Base-by-base conservation (phyloP, 53 echinoderm and acorn worm genomes). In the Arbacia lixula region DNA sequence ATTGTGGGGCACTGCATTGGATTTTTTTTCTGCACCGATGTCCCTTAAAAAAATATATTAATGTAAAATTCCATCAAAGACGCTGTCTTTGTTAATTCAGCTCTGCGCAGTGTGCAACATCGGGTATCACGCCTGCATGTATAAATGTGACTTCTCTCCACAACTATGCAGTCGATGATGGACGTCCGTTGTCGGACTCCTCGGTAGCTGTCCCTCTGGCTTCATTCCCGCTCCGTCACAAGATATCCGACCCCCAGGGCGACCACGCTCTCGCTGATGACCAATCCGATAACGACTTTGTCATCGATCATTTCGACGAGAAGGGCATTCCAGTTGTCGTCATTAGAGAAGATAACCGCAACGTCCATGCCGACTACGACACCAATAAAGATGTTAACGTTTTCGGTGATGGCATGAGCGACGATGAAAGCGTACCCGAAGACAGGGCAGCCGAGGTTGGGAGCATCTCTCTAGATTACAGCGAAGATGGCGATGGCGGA, bases 261-360 rank as follows among this genome's bases (percentile, higher is more conserved):
- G 2, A 39, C 21, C 6, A 67, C 40, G 35, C 32, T 6, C 27
- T 14, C 27, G 53, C 29, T 1, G 54, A 20, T 20, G 6, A 19
- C 19, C 12, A 74, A 19, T 6, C 2, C 53, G 36, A 17, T 17
- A 53, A 74, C 49, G 74, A 74, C n/a, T 14, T 53, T 20, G 74
- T 74, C 33, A 53, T 74, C 31, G 74, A 74, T 74, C 74, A 74
- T 34, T 74, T 74, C 34, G 74, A 74, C 12, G 53, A 74, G 19
- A 29, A 74, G 33, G 74, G 74, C 3, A 20, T 52, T 0, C 74
- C 74, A n/a, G 74, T 74, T 17, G 74, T 74, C 17, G 74, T 74
- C 53, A 74, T 74, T 51, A 34, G 31, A 30, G 52, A 52, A 53
- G 53, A 74, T 53, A 74, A 74, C 35, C 53, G 53, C 16, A n/a